Evolutionary conservation across 2,888 invertebrate species (phyloP).

Genomic region (Napeogenes sylphis): DNA sequence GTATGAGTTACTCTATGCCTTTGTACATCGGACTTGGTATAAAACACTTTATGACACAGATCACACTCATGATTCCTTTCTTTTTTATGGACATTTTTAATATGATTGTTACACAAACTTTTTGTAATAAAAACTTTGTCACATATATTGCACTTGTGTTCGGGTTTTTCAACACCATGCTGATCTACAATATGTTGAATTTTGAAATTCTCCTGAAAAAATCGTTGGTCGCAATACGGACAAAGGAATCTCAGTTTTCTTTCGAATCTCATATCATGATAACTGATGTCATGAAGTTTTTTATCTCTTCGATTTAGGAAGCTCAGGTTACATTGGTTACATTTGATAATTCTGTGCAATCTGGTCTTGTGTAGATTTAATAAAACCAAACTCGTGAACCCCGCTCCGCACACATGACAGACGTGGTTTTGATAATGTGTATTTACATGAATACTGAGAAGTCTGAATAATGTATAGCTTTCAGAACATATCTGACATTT

Average conservation of each 20-base stretch:
- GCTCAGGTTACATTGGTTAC: constrained; percentile 44
- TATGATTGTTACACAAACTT: constrained; percentile 60
- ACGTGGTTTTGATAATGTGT: constrained; percentile 64
- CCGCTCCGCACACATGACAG: constrained; percentile 62
- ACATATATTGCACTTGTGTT: constrained; percentile 53
- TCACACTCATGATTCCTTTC: constrained; percentile 61
- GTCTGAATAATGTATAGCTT: constrained; percentile 48
- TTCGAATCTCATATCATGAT: constrained; percentile 41
- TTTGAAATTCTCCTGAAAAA: constrained; percentile 51
- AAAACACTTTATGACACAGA: constrained; percentile 58
- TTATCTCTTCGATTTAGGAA: constrained; percentile 44
- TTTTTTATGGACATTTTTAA: constrained; percentile 62
- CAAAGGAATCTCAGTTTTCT: constrained; percentile 54
- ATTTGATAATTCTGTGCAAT: constrained; percentile 46
- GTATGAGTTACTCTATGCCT: constrained; percentile 61
- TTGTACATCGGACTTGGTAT: constrained; percentile 55
- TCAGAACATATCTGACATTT: constrained; percentile 59
- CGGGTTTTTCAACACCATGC: constrained; percentile 54
- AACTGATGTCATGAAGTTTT: constrained; percentile 39
- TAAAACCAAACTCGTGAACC: constrained; percentile 59
- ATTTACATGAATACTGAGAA: constrained; percentile 64
- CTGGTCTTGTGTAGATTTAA: constrained; percentile 58
- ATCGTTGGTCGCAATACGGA: constrained; percentile 50
- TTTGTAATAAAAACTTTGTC: constrained; percentile 56
- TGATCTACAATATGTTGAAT: constrained; percentile 49